These are phyloP conservation scores for Villa cingulata DNA, from an alignment of 2,888 invertebrate genomes.

Conservation along the genomic window DNA sequence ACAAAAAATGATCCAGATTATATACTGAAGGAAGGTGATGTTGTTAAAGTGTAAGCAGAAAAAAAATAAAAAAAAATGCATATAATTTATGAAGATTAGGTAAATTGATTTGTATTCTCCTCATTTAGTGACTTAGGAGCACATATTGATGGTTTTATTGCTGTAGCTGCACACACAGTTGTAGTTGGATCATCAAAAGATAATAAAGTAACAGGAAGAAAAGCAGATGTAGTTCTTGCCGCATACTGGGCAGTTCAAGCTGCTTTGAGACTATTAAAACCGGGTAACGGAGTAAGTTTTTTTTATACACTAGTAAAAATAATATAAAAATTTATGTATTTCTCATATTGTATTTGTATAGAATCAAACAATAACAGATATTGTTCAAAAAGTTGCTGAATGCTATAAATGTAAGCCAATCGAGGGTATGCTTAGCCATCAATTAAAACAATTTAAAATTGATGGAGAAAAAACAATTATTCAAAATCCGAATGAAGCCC, in stretches of 20 bases:
- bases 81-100: neutral
- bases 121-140: slow-evolving; percentile 97
- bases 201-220: slow-evolving; percentile 67
- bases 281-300: slow-evolving; percentile 66
- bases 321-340: neutral
- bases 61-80: neutral
- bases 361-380: slow-evolving; percentile 84
- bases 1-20: slow-evolving; percentile 83
- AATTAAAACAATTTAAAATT: slow-evolving; percentile 89
- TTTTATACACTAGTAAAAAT: neutral
- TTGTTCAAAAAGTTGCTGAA: slow-evolving; percentile 84
- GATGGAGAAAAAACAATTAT: slow-evolving; percentile 97
- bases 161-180: slow-evolving; percentile 93
- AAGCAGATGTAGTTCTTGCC: slow-evolving; percentile 90
- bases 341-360: slow-evolving; percentile 24
- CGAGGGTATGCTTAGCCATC: slow-evolving; percentile 91
- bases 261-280: slow-evolving; percentile 80
- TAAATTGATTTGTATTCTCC: slow-evolving; percentile 1
- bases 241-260: slow-evolving; percentile 94
- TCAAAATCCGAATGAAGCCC: slow-evolving; percentile 94
- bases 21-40: slow-evolving; percentile 75
- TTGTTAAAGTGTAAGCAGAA: slow-evolving; percentile 86
- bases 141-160: slow-evolving; percentile 97
- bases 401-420: slow-evolving; percentile 94
- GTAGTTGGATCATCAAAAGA: slow-evolving; percentile 67